Conservation (phyloP, 2,113 vertebrate species). For the Austrofundulus limnaeus region DNA sequence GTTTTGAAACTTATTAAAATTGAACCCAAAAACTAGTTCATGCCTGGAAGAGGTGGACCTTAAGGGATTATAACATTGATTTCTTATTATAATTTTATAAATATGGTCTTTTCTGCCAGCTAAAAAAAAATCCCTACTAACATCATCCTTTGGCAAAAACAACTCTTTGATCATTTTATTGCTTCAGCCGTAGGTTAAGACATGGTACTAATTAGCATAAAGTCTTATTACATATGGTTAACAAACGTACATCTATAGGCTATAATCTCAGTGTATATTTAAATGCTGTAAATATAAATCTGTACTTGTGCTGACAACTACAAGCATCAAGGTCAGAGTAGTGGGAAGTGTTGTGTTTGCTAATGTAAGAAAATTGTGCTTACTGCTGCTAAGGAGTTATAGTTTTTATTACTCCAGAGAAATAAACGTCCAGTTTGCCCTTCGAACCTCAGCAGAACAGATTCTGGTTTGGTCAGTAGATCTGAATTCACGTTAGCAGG, state of each 20-base stretch:
- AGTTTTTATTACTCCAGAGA: neutral
- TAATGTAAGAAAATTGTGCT: neutral
- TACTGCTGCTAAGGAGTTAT: neutral
- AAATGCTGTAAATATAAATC: neutral
- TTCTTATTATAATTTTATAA: no score
- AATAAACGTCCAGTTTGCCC: neutral
- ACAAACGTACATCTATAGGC: neutral
- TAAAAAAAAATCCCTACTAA: no score
- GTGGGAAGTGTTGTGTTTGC: neutral
- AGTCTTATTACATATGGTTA: neutral
- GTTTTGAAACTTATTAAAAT: no score
- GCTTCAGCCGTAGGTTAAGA: no score
- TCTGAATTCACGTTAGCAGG: neutral
- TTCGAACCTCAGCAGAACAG: neutral
- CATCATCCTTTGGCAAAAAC: no score
- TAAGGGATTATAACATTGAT: no score
- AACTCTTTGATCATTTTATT: no score
- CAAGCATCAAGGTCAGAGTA: neutral
- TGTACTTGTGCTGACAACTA: neutral
- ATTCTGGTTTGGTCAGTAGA: neutral
- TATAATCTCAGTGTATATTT: neutral
- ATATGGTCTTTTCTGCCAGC: no score
- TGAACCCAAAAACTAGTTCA: no score
- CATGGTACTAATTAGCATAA: neutral
- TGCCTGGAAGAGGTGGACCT: no score